Evolutionary conservation across 1,140 invertebrate species (phyloP), one percentile per base, ranked within the genome.

Genomic region (Drosophila oshimai): DNA sequence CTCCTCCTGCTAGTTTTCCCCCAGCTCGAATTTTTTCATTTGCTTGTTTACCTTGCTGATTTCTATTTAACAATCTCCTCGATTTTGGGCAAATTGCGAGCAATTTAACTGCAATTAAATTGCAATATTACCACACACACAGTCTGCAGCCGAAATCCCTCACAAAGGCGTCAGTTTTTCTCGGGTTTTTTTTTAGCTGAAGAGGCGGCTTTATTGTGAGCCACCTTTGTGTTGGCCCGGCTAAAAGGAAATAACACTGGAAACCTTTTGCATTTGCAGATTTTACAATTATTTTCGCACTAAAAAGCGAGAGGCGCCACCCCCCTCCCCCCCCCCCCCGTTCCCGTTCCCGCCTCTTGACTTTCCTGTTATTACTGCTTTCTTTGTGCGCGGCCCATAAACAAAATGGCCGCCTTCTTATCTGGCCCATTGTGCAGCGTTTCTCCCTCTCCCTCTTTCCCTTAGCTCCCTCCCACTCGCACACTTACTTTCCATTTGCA

Each of bases 31-130:
- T 12, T 41, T 55, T 54, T 36, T 65, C 50, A 37, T 64, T 46
- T 73, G 47, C 62, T 65, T 74, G 54, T 46, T 67, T 74, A 45
- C 33, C 62, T 70, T 73, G 58, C 46, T 67, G 37, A 44, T 76
- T 67, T 58, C 29, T 45, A 15, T 42, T 33, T 47, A 6, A 12
- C 24, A 13, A 44, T 34, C 22, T 10, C 17, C 18, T 24, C 9
- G 12, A n/a, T 28, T 29, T 34, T 37, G 45, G 49, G 58, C 64
- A 62, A 81, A 86, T 81, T 53, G 83, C 69, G 37, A 65, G 68
- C 83, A 65, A 87, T 86, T 86, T 86, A 87, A 81, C 75, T 86
- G 81, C 80, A 87, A 86, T 86, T 86, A 81, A 86, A 86, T 86
- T 88, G 83, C 83, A 87, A 86, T 86, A 47, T 76, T 79, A 54